phyloP scores from a whole-genome alignment of 2,888 invertebrate species.

The Teinopalpus imperialis region DNA sequence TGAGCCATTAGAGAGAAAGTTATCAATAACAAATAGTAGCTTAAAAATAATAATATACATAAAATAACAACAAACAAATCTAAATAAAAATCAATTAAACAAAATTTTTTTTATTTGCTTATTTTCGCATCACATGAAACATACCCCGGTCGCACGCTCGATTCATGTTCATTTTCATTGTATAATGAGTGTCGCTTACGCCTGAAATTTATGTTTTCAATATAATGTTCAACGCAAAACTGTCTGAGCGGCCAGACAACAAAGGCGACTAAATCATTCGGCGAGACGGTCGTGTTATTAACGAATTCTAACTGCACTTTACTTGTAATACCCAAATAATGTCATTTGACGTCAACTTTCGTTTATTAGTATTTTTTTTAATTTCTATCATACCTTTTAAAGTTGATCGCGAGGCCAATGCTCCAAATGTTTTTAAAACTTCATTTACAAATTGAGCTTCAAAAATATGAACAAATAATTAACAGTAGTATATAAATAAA shows the following conservation, averaged over 20 bases:
- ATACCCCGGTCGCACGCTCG: not conserved
- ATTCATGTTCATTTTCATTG: conserved; percentile 14
- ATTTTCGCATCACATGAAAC: too few relatives aligned
- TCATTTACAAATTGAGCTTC: too few relatives aligned
- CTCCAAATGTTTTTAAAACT: too few relatives aligned
- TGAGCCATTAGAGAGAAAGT: too few relatives aligned
- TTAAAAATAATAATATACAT: not conserved
- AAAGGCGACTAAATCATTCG: conserved; percentile 52
- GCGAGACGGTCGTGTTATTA: conserved; percentile 37
- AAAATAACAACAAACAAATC: not conserved
- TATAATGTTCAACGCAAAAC: conserved; percentile 18
- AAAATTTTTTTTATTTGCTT: too few relatives aligned
- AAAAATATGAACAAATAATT: too few relatives aligned
- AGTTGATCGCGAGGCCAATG: too few relatives aligned
- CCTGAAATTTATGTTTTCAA: conserved; percentile 23
- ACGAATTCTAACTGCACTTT: conserved; percentile 29
- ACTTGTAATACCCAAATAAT: conserved; percentile 23
- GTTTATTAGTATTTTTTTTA: not conserved
- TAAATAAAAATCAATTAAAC: too few relatives aligned
- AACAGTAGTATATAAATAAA: too few relatives aligned
- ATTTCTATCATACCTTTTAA: too few relatives aligned
- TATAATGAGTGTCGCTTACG: conserved; percentile 13
- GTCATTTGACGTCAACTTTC: conserved; percentile 16
- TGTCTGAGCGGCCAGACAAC: conserved; percentile 43
- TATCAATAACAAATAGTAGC: too few relatives aligned